Evolutionary conservation across 1,140 invertebrate species (phyloP).

Genomic region (Cheumatopsyche charites): DNA sequence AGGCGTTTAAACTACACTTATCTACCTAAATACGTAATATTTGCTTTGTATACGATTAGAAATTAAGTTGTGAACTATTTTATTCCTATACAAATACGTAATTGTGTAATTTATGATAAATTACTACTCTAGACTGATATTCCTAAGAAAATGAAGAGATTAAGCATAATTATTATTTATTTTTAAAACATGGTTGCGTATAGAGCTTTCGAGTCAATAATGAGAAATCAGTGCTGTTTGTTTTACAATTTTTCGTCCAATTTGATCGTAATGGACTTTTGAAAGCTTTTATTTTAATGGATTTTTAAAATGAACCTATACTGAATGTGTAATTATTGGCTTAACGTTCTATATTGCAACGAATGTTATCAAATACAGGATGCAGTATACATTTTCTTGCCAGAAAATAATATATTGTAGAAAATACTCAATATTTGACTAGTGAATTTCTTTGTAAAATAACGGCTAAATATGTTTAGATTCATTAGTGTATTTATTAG

Average conservation of each 20-base stretch:
- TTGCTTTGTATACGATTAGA: constrained; percentile 49
- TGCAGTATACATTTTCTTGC: constrained; percentile 49
- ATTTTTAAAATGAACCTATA: not conserved
- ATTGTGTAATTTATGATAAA: constrained; percentile 48
- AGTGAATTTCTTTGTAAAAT: constrained; percentile 45
- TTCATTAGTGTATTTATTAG: constrained; percentile 40
- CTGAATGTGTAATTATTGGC: constrained; percentile 10
- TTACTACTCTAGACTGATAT: constrained; percentile 49
- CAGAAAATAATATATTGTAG: constrained; percentile 48
- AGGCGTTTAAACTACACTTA: constrained; percentile 34
- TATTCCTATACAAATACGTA: constrained; percentile 49
- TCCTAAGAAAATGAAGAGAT: constrained; percentile 44
- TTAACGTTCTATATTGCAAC: constrained; percentile 19
- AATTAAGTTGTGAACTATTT: constrained; percentile 46
- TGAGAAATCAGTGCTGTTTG: not conserved
- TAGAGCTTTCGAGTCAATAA: constrained; percentile 19
- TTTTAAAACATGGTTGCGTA: constrained; percentile 35
- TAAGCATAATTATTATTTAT: constrained; percentile 48
- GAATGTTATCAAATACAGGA: constrained; percentile 43
- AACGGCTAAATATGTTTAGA: constrained; percentile 42
- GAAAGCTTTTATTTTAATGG: not conserved
- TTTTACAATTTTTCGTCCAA: not conserved
- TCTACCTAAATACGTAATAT: constrained; percentile 39
- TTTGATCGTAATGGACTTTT: not conserved
- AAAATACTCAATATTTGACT: constrained; percentile 48